Evolutionary conservation across 2,113 vertebrate genomes (phyloP).

Genomic region (Charadrius vociferus): DNA sequence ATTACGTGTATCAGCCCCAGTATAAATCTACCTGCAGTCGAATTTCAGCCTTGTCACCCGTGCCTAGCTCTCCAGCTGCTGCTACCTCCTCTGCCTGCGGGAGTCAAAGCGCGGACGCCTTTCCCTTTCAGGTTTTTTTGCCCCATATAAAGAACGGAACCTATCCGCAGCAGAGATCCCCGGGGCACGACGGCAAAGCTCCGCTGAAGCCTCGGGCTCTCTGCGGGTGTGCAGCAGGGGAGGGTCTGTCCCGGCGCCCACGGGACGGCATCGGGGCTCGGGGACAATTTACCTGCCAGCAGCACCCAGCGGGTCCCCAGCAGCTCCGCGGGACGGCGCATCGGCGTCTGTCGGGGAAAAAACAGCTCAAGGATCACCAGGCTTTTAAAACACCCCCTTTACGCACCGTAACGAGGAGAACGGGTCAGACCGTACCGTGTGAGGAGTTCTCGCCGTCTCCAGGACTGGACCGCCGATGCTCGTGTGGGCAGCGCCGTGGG

Average conservation of each 20-base stretch:
- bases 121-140: background rate
- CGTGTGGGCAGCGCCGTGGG: fast-evolving
- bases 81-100: background rate
- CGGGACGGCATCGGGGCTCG: fast-evolving
- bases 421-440: fast-evolving
- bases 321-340: background rate
- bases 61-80: background rate
- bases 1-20: background rate
- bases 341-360: background rate
- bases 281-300: background rate
- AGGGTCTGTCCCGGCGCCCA: background rate
- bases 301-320: background rate
- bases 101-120: background rate
- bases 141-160: background rate
- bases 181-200: fast-evolving
- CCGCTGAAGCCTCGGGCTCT: background rate
- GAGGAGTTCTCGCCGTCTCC: fast-evolving
- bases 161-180: fast-evolving
- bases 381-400: fast-evolving
- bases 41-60: background rate
- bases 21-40: background rate
- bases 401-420: fast-evolving
- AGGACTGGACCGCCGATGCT: background rate
- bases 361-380: fast-evolving
- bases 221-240: fast-evolving